Base-by-base conservation (phyloP, 2,888 invertebrate genomes). In the Microctonus aethiopoides region DNA sequence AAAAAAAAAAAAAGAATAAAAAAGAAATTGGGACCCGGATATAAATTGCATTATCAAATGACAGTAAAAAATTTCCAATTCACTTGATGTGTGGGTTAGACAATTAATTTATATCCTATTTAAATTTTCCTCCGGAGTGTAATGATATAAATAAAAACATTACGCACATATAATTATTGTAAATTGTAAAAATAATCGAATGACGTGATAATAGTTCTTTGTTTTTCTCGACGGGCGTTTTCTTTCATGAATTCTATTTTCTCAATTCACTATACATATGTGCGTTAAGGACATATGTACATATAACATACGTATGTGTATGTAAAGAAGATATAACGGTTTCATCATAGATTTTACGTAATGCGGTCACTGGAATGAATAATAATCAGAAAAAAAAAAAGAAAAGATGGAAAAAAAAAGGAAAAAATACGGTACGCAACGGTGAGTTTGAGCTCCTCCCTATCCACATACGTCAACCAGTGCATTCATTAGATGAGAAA, bases 271-370 rank as follows among this genome's bases (percentile, higher is more conserved):
- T 41, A n/a, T n/a, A n/a, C 13, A 6, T 2, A n/a, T 5, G 13
- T 41, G n/a, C 41, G n/a, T 41, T 41, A 41, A 41, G 41, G 46
- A 46, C 46, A 46, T n/a, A n/a, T n/a, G n/a, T n/a, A n/a, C n/a
- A n/a, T n/a, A n/a, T n/a, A n/a, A 46, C 46, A n/a, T 46, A 16
- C 16, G 46, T 16, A 46, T 9, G 34, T n/a, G 24, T n/a, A 60
- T 34, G n/a, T 24, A 22, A 34, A 20, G 36, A 34, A 36, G 20
- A 36, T 24, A 22, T 64, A 51, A 36, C 54, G 36, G 64, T 64
- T 64, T 64, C 64, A 52, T 64, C 64, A 64, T 54, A 6, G 2
- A 67, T 68, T 79, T 80, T 77, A 77, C 77, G 75, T 76, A 78
- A 80, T 70, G 59, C 52, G 59, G 62, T 57, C 67, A 70, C 67